These are phyloP conservation scores for Serinus canaria DNA, from an alignment of 2,113 vertebrate species.

Conservation along the genomic window DNA sequence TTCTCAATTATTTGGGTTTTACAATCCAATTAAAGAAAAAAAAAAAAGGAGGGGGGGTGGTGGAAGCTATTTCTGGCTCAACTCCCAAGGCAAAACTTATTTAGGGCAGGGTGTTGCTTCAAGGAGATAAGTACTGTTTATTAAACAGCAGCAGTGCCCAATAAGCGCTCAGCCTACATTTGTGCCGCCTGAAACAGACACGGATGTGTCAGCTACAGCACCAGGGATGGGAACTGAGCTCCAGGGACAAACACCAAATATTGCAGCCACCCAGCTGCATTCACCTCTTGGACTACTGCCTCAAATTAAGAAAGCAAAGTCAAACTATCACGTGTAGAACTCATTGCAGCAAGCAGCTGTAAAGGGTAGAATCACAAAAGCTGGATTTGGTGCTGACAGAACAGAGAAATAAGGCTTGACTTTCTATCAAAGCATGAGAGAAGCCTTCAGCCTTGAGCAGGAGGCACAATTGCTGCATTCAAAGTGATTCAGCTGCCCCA, in stretches of 20 bases:
- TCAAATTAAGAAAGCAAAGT: background rate
- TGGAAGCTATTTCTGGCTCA: slow-evolving; percentile 27
- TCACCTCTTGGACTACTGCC: background rate
- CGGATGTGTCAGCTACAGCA: fast-evolving
- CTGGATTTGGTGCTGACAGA: background rate
- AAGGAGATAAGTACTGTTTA: slow-evolving; percentile 55
- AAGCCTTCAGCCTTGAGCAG: background rate
- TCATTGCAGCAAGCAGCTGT: background rate
- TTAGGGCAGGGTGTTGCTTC: slow-evolving; percentile 45
- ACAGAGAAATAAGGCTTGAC: background rate
- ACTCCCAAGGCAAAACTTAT: background rate
- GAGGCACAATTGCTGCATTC: background rate
- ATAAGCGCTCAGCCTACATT: slow-evolving; percentile 17
- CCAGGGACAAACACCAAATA: background rate
- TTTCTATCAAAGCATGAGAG: background rate
- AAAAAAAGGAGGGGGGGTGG: background rate
- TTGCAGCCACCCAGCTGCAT: background rate
- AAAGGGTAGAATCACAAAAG: background rate
- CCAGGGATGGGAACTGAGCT: background rate
- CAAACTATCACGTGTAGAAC: background rate
- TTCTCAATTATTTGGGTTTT: background rate
- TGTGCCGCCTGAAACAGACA: background rate
- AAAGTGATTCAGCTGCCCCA: background rate
- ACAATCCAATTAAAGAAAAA: background rate
- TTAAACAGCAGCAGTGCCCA: background rate